Conservation (phyloP, 2,113 vertebrate genomes). For the Reinhardtius hippoglossoides region DNA sequence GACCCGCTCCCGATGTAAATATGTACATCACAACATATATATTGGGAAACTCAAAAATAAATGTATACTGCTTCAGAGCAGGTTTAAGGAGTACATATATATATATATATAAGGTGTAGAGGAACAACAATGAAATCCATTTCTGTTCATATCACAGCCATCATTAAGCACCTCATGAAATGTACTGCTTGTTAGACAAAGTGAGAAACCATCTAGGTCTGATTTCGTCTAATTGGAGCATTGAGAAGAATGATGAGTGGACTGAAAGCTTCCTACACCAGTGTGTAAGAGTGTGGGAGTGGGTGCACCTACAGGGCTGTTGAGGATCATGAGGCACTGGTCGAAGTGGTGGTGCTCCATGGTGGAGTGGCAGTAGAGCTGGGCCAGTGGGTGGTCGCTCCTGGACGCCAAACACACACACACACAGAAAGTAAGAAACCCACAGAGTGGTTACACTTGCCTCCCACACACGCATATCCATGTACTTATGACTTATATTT, state of each 20-base stretch:
- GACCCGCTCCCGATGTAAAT: too few relatives aligned
- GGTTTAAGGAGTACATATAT: too few relatives aligned
- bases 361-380: slow-evolving; percentile 97
- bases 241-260: background rate
- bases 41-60: too few relatives aligned
- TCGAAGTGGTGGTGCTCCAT: slow-evolving; percentile 99
- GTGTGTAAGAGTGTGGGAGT: slow-evolving; percentile 5
- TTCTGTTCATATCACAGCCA: too few relatives aligned
- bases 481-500: background rate
- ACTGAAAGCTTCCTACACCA: background rate
- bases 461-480: slow-evolving; percentile 11
- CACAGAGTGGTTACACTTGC: background rate
- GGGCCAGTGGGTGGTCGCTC: slow-evolving; percentile 95
- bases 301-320: slow-evolving; percentile 88
- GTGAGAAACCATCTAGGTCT: too few relatives aligned
- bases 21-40: too few relatives aligned
- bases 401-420: slow-evolving; percentile 76
- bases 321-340: slow-evolving; percentile 99
- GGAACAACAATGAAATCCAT: too few relatives aligned
- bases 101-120: too few relatives aligned
- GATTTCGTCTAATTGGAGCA: too few relatives aligned
- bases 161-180: too few relatives aligned
- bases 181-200: too few relatives aligned
- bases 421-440: slow-evolving; percentile 2
- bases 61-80: too few relatives aligned